Base-by-base conservation (phyloP, 2,888 invertebrate species). In the Lottia gigantea region DNA sequence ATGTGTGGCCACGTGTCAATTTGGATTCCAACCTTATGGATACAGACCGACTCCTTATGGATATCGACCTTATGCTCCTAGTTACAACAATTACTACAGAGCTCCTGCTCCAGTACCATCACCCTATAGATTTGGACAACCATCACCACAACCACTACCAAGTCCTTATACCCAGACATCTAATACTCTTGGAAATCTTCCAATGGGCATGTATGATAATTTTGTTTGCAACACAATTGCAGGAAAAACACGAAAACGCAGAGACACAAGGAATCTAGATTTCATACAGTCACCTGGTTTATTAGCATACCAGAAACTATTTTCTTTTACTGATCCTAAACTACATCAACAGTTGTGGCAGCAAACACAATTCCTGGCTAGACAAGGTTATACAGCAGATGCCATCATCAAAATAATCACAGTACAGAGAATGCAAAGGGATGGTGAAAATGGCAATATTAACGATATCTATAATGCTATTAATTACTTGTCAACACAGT, bases 191-290 rank as follows among this genome's bases (percentile, higher is more conserved):
- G 55, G 55, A 55, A 55, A 19, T 23, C 23, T 55, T 12, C 55
- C 55, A 19, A 55, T 55, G 16, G 55, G 55, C 19, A 55, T 55
- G 55, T 55, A 55, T 23, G 55, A 55, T 23, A 55, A 55, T 23
- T 55, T 55, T 55, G 55, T 55, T 14, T 55, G 55, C 55, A 55
- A 55, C 55, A 55, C 19, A 19, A 55, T 55, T 23, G 55, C 55
- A 23, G 55, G 55, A 23, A 55, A 16, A 14, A 55, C 55, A 19
- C 19, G 55, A 55, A 19, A 23, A 55, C 19, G 23, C 2, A 55
- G 55, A 19, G 55, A 55, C 15, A 55, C 23, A 4, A 6, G 23
- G 8, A 40, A 11, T 40, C 40, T 11, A 40, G 40, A 40, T 8
- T 55, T 55, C 14, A 19, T 12, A 19, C 19, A 8, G 14, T 19